Evolutionary conservation across 2,888 invertebrate species (phyloP).

Genomic region (Uropetala carovei): DNA sequence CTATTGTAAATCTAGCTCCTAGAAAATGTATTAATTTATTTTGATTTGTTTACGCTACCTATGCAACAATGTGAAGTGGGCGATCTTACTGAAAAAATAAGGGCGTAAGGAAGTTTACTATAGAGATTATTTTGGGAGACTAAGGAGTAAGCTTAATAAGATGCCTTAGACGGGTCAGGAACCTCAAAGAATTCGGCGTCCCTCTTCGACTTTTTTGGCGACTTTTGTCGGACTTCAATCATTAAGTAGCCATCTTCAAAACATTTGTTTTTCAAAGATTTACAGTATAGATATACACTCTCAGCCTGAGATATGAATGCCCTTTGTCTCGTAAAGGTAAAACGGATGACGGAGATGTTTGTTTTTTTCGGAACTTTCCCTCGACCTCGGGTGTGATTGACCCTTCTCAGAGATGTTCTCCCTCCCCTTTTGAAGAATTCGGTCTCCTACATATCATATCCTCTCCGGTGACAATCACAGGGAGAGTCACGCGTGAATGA

Average conservation of each 20-base stretch:
- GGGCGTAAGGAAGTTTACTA: no score
- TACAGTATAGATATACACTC: background rate
- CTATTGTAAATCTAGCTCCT: no score
- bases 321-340: background rate
- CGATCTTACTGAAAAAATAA: no score
- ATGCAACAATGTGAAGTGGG: no score
- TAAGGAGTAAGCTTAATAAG: no score
- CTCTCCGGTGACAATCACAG: background rate
- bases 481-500: conserved; percentile 19
- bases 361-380: background rate
- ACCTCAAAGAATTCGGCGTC: background rate
- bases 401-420: no score
- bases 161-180: background rate
- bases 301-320: background rate
- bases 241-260: background rate
- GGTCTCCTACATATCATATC: background rate
- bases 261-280: background rate
- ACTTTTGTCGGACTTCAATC: background rate
- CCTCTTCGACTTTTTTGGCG: background rate
- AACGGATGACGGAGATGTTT: background rate
- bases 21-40: no score
- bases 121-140: no score
- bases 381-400: background rate
- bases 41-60: no score
- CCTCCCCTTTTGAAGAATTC: no score